These are phyloP conservation scores for Himalopsyche phryganea DNA, from an alignment of 1,140 invertebrate genomes.

Conservation along the genomic window DNA sequence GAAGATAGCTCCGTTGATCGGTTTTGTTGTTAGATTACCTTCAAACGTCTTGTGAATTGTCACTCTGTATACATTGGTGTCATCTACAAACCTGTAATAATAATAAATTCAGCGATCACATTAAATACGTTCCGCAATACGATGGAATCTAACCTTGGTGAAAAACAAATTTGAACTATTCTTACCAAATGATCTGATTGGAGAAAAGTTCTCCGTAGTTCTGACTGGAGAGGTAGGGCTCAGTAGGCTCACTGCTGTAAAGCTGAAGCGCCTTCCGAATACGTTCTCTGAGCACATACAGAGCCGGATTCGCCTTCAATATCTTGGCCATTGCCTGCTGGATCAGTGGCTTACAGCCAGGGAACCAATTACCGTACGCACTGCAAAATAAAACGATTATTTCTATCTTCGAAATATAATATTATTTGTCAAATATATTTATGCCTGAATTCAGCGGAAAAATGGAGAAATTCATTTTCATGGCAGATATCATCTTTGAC, in stretches of 20 bases:
- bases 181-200: constrained; percentile 98
- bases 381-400: no score
- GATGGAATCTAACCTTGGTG: no score
- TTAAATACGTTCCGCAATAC: no score
- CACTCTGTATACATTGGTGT: constrained; percentile 98
- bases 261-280: constrained; percentile 97
- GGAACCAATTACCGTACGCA: constrained; percentile 99
- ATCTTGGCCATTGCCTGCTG: constrained; percentile 99
- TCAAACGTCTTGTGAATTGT: constrained; percentile 99
- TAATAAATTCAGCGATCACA: no score
- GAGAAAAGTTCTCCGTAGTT: constrained; percentile 99
- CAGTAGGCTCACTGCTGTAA: constrained; percentile 98
- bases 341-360: constrained; percentile 96
- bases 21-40: constrained; percentile 98
- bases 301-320: constrained; percentile 99
- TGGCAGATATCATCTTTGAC: no score
- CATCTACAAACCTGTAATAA: constrained; percentile 82
- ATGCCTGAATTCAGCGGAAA: no score
- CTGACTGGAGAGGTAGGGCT: constrained; percentile 97
- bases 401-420: no score
- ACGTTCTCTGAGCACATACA: constrained; percentile 95
- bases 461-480: no score
- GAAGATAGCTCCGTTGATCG: constrained; percentile 99
- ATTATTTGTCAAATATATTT: no score
- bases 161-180: no score